These are phyloP conservation scores for Apodemia duryi DNA, from an alignment of 2,888 invertebrate species.

Conservation along the genomic window DNA sequence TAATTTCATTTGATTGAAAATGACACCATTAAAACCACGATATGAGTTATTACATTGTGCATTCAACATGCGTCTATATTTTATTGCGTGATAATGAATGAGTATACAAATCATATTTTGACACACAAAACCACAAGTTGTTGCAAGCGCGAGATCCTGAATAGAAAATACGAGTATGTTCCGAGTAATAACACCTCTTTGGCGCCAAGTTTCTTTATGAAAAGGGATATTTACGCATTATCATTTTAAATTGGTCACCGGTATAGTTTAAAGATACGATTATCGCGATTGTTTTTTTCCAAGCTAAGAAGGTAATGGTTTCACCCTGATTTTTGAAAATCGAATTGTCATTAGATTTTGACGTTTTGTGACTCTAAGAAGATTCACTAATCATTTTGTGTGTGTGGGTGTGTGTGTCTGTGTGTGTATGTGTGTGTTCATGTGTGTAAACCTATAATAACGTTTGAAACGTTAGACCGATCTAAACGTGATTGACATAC, in stretches of 20 bases:
- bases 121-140: slow-evolving; percentile 12
- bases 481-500: no score
- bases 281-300: background rate
- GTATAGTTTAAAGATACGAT: background rate
- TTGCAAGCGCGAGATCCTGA: slow-evolving; percentile 53
- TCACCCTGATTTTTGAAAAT: no score
- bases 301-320: no score
- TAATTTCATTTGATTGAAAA: slow-evolving; percentile 10
- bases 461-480: no score
- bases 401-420: no score
- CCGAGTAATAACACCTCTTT: slow-evolving; percentile 53
- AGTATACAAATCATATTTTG: slow-evolving; percentile 14
- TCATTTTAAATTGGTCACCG: slow-evolving; percentile 45
- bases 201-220: slow-evolving; percentile 46
- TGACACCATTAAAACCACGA: slow-evolving; percentile 2
- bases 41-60: background rate
- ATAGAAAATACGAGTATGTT: slow-evolving; percentile 50
- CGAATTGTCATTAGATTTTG: no score
- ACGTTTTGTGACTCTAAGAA: no score
- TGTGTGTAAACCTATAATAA: no score
- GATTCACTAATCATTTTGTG: no score
- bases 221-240: slow-evolving; percentile 43
- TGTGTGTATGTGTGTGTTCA: no score
- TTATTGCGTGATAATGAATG: slow-evolving; percentile 15
- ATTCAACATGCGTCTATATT: slow-evolving; percentile 8